Conservation (phyloP, 2,113 vertebrate species). For the Cyphomyrus plagiostoma region DNA sequence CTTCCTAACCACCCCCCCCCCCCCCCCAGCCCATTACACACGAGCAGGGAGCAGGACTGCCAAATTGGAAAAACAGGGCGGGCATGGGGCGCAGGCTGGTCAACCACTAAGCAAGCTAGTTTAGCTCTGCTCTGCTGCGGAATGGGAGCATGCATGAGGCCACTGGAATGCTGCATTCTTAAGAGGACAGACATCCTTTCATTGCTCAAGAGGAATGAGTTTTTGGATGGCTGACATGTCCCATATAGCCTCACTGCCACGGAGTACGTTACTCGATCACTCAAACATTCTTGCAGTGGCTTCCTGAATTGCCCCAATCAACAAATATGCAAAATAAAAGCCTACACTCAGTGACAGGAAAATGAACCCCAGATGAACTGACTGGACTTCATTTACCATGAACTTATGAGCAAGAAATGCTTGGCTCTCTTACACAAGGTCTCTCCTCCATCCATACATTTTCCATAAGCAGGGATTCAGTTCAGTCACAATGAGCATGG, state of each 20-base stretch:
- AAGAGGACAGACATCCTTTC: constrained; percentile 13
- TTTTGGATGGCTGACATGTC: not conserved
- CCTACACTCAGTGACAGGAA: not conserved
- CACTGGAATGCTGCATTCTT: constrained; percentile 34
- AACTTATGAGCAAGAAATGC: not conserved
- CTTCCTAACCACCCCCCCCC: constrained; percentile 44
- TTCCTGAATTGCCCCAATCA: constrained; percentile 9
- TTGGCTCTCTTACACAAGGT: not conserved
- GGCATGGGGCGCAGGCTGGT: constrained; percentile 4
- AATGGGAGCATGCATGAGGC: constrained; percentile 40
- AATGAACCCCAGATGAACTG: not conserved
- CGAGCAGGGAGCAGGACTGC: constrained; percentile 33
- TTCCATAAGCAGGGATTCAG: not conserved
- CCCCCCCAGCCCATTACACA: constrained; percentile 15
- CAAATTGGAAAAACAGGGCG: constrained; percentile 18
- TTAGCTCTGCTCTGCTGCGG: not conserved
- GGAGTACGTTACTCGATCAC: not conserved
- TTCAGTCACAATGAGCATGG: not conserved
- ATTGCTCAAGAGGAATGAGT: constrained; percentile 13
- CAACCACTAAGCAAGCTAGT: not conserved
- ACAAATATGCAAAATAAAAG: not conserved
- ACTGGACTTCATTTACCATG: not conserved
- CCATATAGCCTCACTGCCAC: not conserved
- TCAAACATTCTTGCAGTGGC: constrained; percentile 10
- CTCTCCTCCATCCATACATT: not conserved